A percentile compares a stretch with the other conserved stretches of the same genome.
phyloP scores from a whole-genome alignment of 2,888 invertebrate genomes.

The Tinea pellionella region DNA sequence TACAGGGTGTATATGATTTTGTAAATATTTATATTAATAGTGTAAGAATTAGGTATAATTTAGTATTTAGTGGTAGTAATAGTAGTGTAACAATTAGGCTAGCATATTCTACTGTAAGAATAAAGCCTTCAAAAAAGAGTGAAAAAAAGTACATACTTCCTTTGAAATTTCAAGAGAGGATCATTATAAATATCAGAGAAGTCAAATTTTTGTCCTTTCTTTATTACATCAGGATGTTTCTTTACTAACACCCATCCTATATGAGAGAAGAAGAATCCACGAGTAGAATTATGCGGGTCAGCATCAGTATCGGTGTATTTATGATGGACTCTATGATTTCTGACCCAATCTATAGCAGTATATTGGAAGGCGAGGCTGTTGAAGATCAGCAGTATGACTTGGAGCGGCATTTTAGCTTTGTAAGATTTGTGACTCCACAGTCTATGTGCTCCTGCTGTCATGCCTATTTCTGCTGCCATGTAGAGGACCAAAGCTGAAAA shows the following conservation, averaged over 20 bases:
- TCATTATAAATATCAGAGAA: slow-evolving; percentile 77
- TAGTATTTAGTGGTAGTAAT: too few relatives aligned
- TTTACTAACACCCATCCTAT: slow-evolving; percentile 84
- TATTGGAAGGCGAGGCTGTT: slow-evolving; percentile 50
- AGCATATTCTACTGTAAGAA: too few relatives aligned
- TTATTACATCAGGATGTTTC: slow-evolving; percentile 80
- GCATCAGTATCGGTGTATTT: slow-evolving; percentile 83
- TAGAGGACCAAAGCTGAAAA: slow-evolving; percentile 25
- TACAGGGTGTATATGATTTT: too few relatives aligned
- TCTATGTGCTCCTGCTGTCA: slow-evolving; percentile 35
- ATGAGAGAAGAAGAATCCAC: slow-evolving; percentile 88
- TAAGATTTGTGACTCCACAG: slow-evolving; percentile 34
- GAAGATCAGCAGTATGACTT: slow-evolving; percentile 32
- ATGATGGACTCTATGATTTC: slow-evolving; percentile 77
- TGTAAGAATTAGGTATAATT: too few relatives aligned
- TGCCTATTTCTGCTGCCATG: slow-evolving; percentile 26
- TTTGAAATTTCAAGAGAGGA: slow-evolving; percentile 77
- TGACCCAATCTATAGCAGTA: slow-evolving; percentile 67
- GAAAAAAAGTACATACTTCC: slow-evolving; percentile 62
- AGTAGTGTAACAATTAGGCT: too few relatives aligned
- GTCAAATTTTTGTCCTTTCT: slow-evolving; percentile 76
- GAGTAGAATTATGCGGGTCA: slow-evolving; percentile 79
- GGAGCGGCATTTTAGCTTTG: slow-evolving; percentile 32
- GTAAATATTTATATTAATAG: too few relatives aligned
- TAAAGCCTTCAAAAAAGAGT: too few relatives aligned